Percentiles rank a stretch among this genome's conserved stretches.
phyloP scores from a whole-genome alignment of 2,888 invertebrate genomes.

The Orgyia antiqua region DNA sequence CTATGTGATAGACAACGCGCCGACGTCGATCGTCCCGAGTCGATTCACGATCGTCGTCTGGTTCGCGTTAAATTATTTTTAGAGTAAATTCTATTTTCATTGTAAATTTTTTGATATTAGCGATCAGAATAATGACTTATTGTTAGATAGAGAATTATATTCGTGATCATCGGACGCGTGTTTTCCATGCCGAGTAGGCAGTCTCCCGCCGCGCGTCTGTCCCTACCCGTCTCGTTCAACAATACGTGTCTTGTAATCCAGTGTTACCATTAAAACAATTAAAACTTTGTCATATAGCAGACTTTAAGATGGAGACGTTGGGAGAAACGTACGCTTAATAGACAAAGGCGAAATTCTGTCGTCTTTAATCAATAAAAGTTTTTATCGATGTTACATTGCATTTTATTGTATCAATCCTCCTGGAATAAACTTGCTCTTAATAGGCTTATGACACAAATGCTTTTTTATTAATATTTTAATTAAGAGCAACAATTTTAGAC shows the following conservation, averaged over 20 bases:
- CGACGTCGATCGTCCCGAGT: constrained; percentile 61
- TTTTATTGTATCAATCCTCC: constrained; percentile 39
- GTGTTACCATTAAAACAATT: constrained; percentile 62
- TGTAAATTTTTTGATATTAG: constrained; percentile 76
- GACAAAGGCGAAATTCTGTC: constrained; percentile 59
- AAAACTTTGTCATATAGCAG: constrained; percentile 65
- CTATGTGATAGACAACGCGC: constrained; percentile 73
- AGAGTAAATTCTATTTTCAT: constrained; percentile 77
- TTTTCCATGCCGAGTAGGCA: constrained; percentile 53
- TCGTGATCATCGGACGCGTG: constrained; percentile 63
- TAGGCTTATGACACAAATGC: too few species aligned
- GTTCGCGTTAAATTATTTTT: constrained; percentile 65
- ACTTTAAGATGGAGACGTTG: constrained; percentile 57
- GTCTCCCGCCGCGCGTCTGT: constrained; percentile 53
- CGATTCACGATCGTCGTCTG: constrained; percentile 65
- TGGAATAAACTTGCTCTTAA: too few species aligned
- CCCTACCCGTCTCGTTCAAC: constrained; percentile 59
- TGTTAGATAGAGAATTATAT: constrained; percentile 75
- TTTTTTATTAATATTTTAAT: too few species aligned
- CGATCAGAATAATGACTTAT: constrained; percentile 67
- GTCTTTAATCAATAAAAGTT: constrained; percentile 73
- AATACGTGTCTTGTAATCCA: constrained; percentile 71
- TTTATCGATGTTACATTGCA: constrained; percentile 71
- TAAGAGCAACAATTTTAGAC: too few species aligned
- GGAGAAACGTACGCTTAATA: constrained; percentile 75